Percentiles rank a stretch among this genome's conserved stretches.
Conservation (phyloP, 2,888 invertebrate species). For the Lamproptera curius region DNA sequence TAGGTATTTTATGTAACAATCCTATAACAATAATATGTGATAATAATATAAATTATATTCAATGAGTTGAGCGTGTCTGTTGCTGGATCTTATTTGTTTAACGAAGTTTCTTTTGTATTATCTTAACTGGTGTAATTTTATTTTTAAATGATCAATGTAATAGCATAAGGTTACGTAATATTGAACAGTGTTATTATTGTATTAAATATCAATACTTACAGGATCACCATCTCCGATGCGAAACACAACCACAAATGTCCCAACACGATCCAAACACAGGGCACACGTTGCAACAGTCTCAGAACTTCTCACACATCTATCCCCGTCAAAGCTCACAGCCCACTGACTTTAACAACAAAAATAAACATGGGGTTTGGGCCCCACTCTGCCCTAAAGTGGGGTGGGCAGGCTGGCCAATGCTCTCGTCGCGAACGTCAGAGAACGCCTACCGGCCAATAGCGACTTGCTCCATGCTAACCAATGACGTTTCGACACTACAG, state of each 20-base stretch:
- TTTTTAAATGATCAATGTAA: too few relatives aligned
- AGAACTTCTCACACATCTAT: constrained; percentile 46
- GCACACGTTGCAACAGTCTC: constrained; percentile 40
- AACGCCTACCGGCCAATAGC: constrained; percentile 44
- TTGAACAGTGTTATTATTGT: too few relatives aligned
- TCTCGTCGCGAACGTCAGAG: constrained; percentile 27
- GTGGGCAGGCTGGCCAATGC: constrained; percentile 44
- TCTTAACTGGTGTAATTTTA: too few relatives aligned
- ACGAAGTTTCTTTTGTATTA: too few relatives aligned
- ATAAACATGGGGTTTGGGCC: constrained; percentile 71
- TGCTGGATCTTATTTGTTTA: too few relatives aligned
- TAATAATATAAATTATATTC: too few relatives aligned
- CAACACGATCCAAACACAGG: constrained; percentile 33
- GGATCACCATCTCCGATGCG: constrained; percentile 69
- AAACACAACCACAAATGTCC: constrained; percentile 46
- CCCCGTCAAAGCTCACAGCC: constrained; percentile 59
- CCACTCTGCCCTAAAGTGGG: constrained; percentile 47
- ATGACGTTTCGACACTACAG: constrained; percentile 39
- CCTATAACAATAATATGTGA: too few relatives aligned
- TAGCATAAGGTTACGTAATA: too few relatives aligned
- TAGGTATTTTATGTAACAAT: too few relatives aligned
- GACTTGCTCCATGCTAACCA: constrained; percentile 35
- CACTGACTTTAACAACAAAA: constrained; percentile 71
- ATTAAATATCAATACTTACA: constrained; percentile 54
- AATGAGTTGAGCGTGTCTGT: too few relatives aligned